Evolutionary conservation across 2,888 invertebrate species (phyloP).

Genomic region (Scrobipalpa atriplicella): DNA sequence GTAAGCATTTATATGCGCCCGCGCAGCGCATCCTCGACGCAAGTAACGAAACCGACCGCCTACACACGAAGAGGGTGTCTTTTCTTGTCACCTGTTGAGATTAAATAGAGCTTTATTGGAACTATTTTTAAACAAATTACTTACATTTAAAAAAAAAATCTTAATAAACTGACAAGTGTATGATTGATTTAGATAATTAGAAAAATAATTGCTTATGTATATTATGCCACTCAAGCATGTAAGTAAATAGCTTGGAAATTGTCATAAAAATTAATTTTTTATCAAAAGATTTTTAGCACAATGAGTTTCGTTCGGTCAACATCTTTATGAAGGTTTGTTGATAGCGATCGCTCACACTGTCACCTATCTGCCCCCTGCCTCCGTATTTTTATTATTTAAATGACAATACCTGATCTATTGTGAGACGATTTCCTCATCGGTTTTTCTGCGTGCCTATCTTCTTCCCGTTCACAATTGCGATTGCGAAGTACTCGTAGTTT

Average conservation of each 20-base stretch:
- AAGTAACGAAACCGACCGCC: conserved; percentile 41
- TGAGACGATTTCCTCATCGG: conserved; percentile 32
- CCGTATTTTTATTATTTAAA: conserved; percentile 12
- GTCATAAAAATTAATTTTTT: too few relatives aligned
- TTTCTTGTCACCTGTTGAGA: conserved; percentile 4
- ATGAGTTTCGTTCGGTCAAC: conserved; percentile 12
- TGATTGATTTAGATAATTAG: too few relatives aligned
- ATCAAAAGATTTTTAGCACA: not conserved
- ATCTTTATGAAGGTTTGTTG: not conserved
- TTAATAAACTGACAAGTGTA: too few relatives aligned
- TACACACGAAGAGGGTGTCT: conserved; percentile 11
- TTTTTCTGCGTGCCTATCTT: conserved; percentile 24
- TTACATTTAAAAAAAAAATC: not conserved
- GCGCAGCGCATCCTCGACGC: conserved; percentile 48
- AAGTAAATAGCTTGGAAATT: too few relatives aligned
- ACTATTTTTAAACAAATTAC: not conserved
- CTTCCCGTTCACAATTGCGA: not conserved
- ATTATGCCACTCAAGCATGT: too few relatives aligned
- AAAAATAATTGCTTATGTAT: too few relatives aligned
- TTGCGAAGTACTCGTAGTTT: conserved; percentile 13
- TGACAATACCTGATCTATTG: conserved; percentile 25
- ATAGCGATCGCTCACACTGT: conserved; percentile 10
- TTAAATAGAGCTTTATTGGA: not conserved
- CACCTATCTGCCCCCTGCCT: not conserved
- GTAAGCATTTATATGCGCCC: conserved; percentile 71